Evolutionary conservation across 2,888 invertebrate species (phyloP).

Genomic region (Drosophila niveifrons): DNA sequence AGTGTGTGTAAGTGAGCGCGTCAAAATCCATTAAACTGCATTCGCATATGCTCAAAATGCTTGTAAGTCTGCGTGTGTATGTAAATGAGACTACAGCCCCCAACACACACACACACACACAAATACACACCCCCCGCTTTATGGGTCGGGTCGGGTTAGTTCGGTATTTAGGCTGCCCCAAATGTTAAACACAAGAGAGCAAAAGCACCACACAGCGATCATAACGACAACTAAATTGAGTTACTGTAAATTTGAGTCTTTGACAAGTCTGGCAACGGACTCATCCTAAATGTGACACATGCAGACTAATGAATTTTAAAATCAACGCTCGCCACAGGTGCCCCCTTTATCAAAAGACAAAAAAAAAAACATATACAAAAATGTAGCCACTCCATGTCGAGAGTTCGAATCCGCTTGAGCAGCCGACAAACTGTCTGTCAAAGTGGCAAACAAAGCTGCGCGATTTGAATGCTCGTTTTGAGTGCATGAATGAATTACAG

Average conservation of each 20-base stretch:
- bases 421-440: constrained; percentile 81
- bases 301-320: constrained; percentile 85
- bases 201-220: constrained; percentile 17
- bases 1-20: constrained; percentile 62
- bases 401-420: constrained; percentile 11
- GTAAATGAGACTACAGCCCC: constrained; percentile 39
- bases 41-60: constrained; percentile 42
- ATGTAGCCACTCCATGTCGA: background rate
- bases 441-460: constrained; percentile 57
- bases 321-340: constrained; percentile 82
- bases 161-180: constrained; percentile 32
- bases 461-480: constrained; percentile 76
- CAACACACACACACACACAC: constrained; percentile 13
- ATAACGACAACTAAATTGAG: constrained; percentile 78
- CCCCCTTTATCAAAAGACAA: constrained; percentile 42
- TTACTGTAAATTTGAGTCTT: constrained; percentile 47
- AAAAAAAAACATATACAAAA: background rate
- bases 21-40: constrained; percentile 71
- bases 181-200: constrained; percentile 27
- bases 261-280: constrained; percentile 65
- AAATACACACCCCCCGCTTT: constrained; percentile 1
- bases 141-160: constrained; percentile 1
- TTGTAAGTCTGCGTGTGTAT: constrained; percentile 25
- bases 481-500: constrained; percentile 82
- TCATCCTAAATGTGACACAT: constrained; percentile 79